Percentiles rank a stretch among this genome's conserved stretches.
phyloP scores from a whole-genome alignment of 2,888 invertebrate genomes.

The Myathropa florea region DNA sequence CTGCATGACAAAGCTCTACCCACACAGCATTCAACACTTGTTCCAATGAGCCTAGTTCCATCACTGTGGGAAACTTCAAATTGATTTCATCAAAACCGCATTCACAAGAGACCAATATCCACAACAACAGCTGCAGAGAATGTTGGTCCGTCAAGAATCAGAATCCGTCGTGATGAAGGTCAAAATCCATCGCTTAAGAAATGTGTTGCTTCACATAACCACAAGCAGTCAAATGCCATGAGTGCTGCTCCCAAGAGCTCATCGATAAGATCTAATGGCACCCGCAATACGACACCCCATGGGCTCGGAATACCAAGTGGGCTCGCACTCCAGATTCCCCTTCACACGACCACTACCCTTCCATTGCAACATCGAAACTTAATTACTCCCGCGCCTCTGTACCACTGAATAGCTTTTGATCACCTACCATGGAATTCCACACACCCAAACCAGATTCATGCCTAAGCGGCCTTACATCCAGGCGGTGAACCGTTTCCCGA shows the following conservation, averaged over 20 bases:
- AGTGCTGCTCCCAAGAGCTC: not conserved
- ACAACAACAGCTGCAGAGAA: not conserved
- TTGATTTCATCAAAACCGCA: not conserved
- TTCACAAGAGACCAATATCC: not conserved
- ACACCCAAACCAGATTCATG: not conserved
- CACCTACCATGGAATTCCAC: not conserved
- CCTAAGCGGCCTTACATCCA: not conserved
- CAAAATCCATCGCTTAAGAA: not conserved
- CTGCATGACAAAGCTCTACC: not conserved
- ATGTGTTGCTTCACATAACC: not conserved
- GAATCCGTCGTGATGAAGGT: not conserved
- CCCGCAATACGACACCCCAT: not conserved
- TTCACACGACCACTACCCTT: too few species aligned
- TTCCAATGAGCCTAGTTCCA: not conserved
- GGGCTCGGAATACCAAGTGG: not conserved
- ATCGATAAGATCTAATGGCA: not conserved
- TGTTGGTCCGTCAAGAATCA: not conserved
- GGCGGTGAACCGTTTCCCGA: not conserved
- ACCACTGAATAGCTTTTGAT: not conserved
- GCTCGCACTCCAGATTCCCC: not conserved
- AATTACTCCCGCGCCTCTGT: not conserved
- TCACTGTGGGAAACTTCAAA: not conserved
- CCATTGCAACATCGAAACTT: not conserved
- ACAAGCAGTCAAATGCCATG: not conserved
- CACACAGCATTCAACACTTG: not conserved